Percentiles rank a stretch among this genome's conserved stretches.
These are phyloP conservation scores for Eptatretus burgeri DNA, from an alignment of 2,113 vertebrate genomes.

Conservation along the genomic window DNA sequence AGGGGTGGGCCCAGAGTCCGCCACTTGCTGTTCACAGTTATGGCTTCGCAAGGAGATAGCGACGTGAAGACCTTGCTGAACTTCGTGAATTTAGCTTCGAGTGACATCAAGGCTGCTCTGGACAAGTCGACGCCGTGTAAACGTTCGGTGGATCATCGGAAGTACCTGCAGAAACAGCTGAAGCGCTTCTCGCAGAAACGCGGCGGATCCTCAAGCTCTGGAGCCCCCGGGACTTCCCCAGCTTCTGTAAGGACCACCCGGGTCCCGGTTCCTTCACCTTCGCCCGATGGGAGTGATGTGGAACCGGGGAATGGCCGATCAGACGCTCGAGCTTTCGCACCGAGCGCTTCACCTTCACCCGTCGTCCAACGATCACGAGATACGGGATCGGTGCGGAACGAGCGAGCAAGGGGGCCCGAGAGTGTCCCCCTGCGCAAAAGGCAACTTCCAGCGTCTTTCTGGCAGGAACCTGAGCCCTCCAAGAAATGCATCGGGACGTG, in stretches of 20 bases:
- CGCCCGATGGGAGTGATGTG: background rate
- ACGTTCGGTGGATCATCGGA: conserved; percentile 80
- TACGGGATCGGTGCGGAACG: background rate
- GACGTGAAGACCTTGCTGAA: conserved; percentile 88
- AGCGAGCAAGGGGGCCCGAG: conserved; percentile 12
- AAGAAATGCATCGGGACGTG: background rate
- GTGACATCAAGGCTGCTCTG: conserved; percentile 83
- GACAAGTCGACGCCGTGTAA: conserved; percentile 86
- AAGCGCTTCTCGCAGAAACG: conserved; percentile 79
- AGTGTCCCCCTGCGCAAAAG: conserved; percentile 87
- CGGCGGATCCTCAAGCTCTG: background rate
- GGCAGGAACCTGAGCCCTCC: conserved; percentile 47
- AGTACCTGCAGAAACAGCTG: conserved; percentile 88
- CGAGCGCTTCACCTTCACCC: conserved; percentile 1
- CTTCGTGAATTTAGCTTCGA: conserved; percentile 88
- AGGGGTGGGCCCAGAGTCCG: background rate
- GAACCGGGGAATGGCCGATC: background rate
- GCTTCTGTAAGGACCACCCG: background rate
- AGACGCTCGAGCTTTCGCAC: background rate
- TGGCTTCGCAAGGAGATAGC: conserved; percentile 25
- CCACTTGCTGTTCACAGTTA: background rate
- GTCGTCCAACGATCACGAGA: background rate
- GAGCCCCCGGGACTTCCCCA: background rate
- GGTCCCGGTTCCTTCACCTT: background rate
- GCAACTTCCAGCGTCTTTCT: conserved; percentile 78